Percentiles rank a stretch among this genome's conserved stretches.
Conservation (phyloP, 2,888 invertebrate species). For the Teleiodes luculella region DNA sequence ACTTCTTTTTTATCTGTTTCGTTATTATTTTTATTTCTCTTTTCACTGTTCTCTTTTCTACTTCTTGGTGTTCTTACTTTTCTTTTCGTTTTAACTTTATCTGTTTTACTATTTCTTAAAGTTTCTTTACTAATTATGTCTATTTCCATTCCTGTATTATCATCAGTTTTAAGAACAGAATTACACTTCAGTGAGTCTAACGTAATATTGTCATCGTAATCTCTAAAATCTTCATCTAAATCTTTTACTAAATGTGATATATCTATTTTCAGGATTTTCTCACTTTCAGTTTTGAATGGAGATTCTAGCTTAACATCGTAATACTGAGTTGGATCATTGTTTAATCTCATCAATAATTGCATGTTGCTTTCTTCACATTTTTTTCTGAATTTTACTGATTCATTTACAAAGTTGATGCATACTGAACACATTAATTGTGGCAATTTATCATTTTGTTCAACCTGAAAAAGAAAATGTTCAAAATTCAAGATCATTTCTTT, state of each 20-base stretch:
- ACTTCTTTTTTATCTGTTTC: slow-evolving; percentile 48
- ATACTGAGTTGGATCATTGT: slow-evolving; percentile 19
- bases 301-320: slow-evolving; percentile 34
- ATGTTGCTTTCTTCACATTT: slow-evolving; percentile 35
- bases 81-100: slow-evolving; percentile 33
- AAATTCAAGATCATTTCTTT: background rate
- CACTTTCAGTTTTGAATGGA: slow-evolving; percentile 21
- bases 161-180: background rate
- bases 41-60: slow-evolving; percentile 23
- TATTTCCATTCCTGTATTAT: slow-evolving; percentile 6
- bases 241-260: slow-evolving; percentile 36
- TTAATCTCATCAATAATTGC: slow-evolving; percentile 24
- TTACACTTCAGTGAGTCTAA: slow-evolving; percentile 27
- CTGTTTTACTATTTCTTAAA: slow-evolving; percentile 15
- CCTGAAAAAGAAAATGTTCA: slow-evolving; percentile 28
- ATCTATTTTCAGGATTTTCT: slow-evolving; percentile 30
- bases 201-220: slow-evolving; percentile 42
- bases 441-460: slow-evolving; percentile 35
- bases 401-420: slow-evolving; percentile 37
- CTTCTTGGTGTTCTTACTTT: slow-evolving; percentile 17
- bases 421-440: slow-evolving; percentile 37
- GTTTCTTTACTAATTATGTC: background rate
- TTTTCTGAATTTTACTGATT: slow-evolving; percentile 35
- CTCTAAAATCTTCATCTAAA: slow-evolving; percentile 36
- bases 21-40: slow-evolving; percentile 28